Evolutionary conservation across 2,797 vertebrate genomes (phyloP), one percentile per base, ranked within the genome.

Genomic region (Leuciscus waleckii): DNA sequence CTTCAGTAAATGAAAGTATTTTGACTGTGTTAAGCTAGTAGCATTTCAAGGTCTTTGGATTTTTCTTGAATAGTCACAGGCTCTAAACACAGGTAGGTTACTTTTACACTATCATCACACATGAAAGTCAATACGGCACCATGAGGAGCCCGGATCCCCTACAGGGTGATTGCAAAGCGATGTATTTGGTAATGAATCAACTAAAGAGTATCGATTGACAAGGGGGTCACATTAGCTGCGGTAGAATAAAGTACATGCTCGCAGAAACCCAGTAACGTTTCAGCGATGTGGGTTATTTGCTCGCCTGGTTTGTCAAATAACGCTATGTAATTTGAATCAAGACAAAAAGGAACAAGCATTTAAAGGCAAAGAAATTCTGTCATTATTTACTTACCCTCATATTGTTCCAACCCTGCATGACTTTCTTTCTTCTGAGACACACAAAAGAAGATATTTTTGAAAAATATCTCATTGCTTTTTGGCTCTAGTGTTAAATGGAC

Each of bases 141-240:
- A 93, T 89, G 90, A 79, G 89, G 92, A 93, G 91, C 46, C 54
- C 6, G 58, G 75, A 91, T 93, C 91, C 92, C 92, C 93, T 92
- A 92, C 92, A 92, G 13, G 54, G 90, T 94, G 94, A 96, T 93
- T 93, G 92, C 91, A 95, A 95, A 94, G 94, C 93, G 94, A 95
- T 95, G 93, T 91, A 94, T 93, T 95, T 91, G 90, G 92, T 92
- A 95, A 95, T 93, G 92, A 94, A 95, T 95, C 94, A 95, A 94
- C 93, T 93, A 91, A 90, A 93, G 87, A 86, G 86, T 94, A 95
- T 95, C 93, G 95, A 95, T 94, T 93, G 91, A 93, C 90, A 92
- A 90, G 91, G 93, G 92, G 93, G 94, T 93, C 92, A 91, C 90
- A 92, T 86, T 87, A 90, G 89, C 90, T 90, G 89, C 90, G 90